A percentile compares a stretch with the other conserved stretches of the same genome.
Conservation (phyloP, 2,888 invertebrate genomes). For the Tenthredo amoena region DNA sequence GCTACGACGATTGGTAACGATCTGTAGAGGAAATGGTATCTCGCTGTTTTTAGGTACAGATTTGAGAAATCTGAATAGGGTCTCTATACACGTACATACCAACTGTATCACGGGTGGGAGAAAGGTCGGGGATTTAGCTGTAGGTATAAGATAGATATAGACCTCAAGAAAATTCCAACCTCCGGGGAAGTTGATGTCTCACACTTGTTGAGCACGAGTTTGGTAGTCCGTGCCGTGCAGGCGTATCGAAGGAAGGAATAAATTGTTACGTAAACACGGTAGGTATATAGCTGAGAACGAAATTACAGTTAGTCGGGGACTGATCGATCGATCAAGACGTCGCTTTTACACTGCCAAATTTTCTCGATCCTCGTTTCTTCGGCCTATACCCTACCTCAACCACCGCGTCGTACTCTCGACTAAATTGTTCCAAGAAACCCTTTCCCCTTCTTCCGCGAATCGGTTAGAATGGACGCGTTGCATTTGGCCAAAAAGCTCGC, state of each 20-base stretch:
- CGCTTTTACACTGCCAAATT: slow-evolving; percentile 11
- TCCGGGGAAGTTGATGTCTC: slow-evolving; percentile 18
- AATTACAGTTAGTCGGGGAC: slow-evolving; percentile 19
- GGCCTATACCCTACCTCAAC: slow-evolving; percentile 11
- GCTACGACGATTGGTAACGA: slow-evolving; percentile 11
- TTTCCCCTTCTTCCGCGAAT: neutral
- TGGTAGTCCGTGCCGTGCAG: slow-evolving; percentile 20
- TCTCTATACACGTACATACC: neutral
- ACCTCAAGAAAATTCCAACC: slow-evolving; percentile 17
- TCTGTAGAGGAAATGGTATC: neutral
- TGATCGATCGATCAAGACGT: slow-evolving; percentile 22
- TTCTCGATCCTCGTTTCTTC: slow-evolving; percentile 18
- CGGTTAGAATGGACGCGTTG: neutral
- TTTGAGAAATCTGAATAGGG: neutral
- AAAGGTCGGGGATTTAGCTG: slow-evolving; percentile 9
- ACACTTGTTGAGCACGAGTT: slow-evolving; percentile 44
- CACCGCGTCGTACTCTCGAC: neutral
- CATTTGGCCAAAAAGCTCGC: neutral
- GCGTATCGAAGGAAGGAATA: slow-evolving; percentile 24
- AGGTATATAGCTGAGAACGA: slow-evolving; percentile 20
- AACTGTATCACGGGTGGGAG: neutral
- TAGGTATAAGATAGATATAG: neutral
- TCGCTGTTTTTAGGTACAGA: neutral
- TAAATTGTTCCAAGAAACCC: slow-evolving; percentile 4
- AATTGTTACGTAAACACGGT: slow-evolving; percentile 45